These are phyloP conservation scores for Leptobrachium ailaonicum DNA, from an alignment of 2,113 vertebrate genomes.

Conservation along the genomic window DNA sequence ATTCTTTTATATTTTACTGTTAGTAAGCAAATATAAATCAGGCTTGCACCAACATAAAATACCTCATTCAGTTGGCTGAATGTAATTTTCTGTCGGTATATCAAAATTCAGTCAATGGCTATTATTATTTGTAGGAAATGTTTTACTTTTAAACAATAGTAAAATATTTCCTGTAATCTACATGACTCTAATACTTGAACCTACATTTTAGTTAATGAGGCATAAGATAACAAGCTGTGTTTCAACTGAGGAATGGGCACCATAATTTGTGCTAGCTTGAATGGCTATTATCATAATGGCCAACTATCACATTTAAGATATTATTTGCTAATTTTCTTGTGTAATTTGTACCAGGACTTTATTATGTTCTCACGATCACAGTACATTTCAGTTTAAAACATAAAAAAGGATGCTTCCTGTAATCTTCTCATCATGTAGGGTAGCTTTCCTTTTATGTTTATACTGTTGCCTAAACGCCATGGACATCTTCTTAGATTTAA, in stretches of 20 bases:
- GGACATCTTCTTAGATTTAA: constrained; percentile 23
- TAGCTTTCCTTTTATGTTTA: constrained; percentile 33
- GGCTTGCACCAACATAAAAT: no score
- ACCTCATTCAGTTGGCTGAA: no score
- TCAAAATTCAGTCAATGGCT: no score
- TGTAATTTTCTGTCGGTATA: no score
- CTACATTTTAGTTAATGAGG: constrained; percentile 35
- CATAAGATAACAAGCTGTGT: constrained; percentile 17
- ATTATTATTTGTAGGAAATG: no score
- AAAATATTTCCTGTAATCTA: background rate
- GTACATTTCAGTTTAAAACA: constrained; percentile 11
- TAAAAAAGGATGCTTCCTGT: constrained; percentile 36
- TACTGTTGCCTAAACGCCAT: constrained; percentile 2
- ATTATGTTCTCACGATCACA: constrained; percentile 43
- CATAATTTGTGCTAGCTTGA: background rate
- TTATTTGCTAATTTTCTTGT: constrained; percentile 43
- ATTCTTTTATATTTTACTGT: no score
- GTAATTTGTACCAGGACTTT: constrained; percentile 31
- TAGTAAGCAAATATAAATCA: no score
- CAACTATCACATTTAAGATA: constrained; percentile 44
- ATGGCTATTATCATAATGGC: constrained; percentile 29
- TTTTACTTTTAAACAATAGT: no score
- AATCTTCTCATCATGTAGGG: constrained; percentile 24
- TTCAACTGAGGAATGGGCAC: constrained; percentile 17
- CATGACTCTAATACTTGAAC: background rate